These are phyloP conservation scores for Petromus typicus DNA, from an alignment of 2,113 vertebrate genomes.

Conservation along the genomic window DNA sequence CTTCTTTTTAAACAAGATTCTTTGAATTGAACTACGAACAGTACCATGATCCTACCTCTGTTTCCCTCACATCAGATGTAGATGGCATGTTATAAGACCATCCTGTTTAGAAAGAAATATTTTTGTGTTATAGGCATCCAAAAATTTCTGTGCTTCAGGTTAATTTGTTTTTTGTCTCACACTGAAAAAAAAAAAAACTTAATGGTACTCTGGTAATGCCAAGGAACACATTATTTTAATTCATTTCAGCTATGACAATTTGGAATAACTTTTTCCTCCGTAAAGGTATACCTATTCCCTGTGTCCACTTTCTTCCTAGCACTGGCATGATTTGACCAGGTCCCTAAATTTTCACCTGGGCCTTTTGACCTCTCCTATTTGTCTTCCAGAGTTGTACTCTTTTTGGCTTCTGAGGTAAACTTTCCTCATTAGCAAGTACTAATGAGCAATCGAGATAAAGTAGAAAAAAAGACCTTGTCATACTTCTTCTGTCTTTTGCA, in stretches of 20 bases:
- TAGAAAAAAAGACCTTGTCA: slow-evolving; percentile 35
- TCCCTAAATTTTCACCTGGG: slow-evolving; percentile 17
- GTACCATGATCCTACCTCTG: background rate
- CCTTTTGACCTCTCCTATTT: background rate
- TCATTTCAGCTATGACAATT: background rate
- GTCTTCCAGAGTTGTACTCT: background rate
- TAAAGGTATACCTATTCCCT: background rate
- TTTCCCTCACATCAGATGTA: background rate
- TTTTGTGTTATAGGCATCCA: slow-evolving; percentile 22
- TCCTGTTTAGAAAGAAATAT: background rate
- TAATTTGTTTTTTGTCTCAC: background rate
- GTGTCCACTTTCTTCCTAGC: background rate
- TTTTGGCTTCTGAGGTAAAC: slow-evolving; percentile 41
- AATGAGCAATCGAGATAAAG: slow-evolving; percentile 48
- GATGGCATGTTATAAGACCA: background rate
- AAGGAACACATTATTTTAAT: background rate
- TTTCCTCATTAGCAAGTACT: slow-evolving; percentile 66
- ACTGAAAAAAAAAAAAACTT: slow-evolving; percentile 15
- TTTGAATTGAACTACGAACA: background rate
- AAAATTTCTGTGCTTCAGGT: background rate
- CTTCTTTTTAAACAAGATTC: background rate
- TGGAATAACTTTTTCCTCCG: background rate
- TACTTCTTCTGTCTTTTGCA: background rate
- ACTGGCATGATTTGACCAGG: background rate
- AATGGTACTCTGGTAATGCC: background rate